These are phyloP conservation scores for Notolepis coatsorum DNA, from an alignment of 2,797 vertebrate genomes.

Conservation along the genomic window DNA sequence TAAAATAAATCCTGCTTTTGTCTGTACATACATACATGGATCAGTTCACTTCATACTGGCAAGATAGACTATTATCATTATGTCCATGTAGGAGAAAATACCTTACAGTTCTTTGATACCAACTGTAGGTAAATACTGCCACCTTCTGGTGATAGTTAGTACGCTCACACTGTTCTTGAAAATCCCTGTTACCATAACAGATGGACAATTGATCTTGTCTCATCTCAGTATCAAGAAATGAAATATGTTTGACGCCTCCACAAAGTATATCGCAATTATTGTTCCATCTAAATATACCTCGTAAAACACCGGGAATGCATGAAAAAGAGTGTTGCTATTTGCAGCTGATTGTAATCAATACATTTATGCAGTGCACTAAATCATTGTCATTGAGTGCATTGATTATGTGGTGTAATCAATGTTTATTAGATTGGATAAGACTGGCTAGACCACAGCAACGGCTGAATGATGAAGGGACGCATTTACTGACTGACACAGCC, in stretches of 20 bases:
- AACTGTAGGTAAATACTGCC: conserved; percentile 65
- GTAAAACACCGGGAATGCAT: conserved; percentile 64
- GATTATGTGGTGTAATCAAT: conserved; percentile 79
- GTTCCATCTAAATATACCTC: conserved; percentile 50
- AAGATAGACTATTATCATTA: neutral
- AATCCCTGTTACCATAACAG: conserved; percentile 36
- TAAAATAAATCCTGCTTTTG: neutral
- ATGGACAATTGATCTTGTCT: conserved; percentile 60
- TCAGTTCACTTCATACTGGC: conserved; percentile 4
- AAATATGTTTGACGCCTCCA: conserved; percentile 55
- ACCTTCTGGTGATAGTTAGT: conserved; percentile 50
- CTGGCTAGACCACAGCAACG: conserved; percentile 59
- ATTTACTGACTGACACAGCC: conserved; percentile 54
- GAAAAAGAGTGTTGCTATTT: conserved; percentile 56
- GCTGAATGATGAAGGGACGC: conserved; percentile 72
- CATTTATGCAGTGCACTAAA: conserved; percentile 76
- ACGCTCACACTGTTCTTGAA: neutral
- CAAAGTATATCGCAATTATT: conserved; percentile 52
- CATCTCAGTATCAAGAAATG: conserved; percentile 54
- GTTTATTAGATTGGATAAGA: conserved; percentile 64
- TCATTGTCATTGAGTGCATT: conserved; percentile 82
- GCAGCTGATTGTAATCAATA: conserved; percentile 70
- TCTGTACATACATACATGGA: no score
- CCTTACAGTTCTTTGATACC: neutral
- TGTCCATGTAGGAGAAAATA: conserved; percentile 5